Base-by-base conservation (phyloP, 2,888 invertebrate species). In the Aspidiotus destructor region DNA sequence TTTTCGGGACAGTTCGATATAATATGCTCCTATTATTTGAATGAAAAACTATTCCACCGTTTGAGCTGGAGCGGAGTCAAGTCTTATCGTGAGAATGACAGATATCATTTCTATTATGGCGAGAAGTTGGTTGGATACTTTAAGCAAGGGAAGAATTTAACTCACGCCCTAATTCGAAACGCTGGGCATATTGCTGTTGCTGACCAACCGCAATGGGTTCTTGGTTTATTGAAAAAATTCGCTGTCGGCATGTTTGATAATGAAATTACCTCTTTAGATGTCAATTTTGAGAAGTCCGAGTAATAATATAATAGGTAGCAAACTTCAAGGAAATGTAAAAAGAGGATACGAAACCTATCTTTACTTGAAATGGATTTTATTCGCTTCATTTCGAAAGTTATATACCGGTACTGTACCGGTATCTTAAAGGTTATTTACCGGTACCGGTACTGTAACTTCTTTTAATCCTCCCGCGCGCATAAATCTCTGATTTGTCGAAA, bases 1-100 rank as follows among this genome's bases (percentile, higher is more conserved):
- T 95, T 93, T 76, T 92, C 86, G 75, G 95, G 95, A 0, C 93
- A 95, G 76, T 77, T 95, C 72, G 95, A 96, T 76, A 87, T 95
- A n/a, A 91, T 94, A 72, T 89, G 93, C 0, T 90, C 92, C 0
- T 90, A 91, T 77, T 80, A 0, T 77, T 78, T 71, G 76, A 76
- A 62, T 15, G 62, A 62, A 16, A 57, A 69, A 11, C 15, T 69
- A 16, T 28, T 62, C 41, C 8, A 42, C 28, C 81, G 84, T 67
- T 79, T 91, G 0, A 81, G 85, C 60, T 92, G 90, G 79, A 81
- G 79, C 17, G 84, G 82, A 2, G 79, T 85, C 0, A 81, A 80
- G 7, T 80, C 83, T 2, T 92, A 89, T 76, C 84, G 83, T 74
- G 79, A 78, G 2, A 86, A 87, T 0, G 78, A 80, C 57, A 80